A percentile compares a stretch with the other conserved stretches of the same genome.
phyloP scores from a whole-genome alignment of 2,113 vertebrate species.

The Platichthys flesus region DNA sequence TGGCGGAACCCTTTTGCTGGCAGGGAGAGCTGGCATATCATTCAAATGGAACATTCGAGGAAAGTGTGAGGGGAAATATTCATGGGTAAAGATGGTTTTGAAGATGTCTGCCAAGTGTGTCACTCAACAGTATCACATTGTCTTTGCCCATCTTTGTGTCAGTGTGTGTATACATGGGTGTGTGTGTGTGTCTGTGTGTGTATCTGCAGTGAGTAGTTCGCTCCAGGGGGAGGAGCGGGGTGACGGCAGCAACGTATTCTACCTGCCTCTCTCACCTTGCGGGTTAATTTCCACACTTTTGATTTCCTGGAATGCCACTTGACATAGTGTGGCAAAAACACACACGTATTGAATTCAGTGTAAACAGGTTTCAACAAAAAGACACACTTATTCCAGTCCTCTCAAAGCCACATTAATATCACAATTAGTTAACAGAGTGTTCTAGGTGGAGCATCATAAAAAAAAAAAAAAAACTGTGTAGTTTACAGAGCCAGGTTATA shows the following conservation, averaged over 20 bases:
- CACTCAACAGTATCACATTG: not conserved
- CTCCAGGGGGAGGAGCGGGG: slow-evolving; percentile 21
- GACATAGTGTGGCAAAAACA: slow-evolving; percentile 4
- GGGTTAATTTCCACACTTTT: slow-evolving; percentile 68
- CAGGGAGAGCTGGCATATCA: slow-evolving; percentile 24
- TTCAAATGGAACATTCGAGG: slow-evolving; percentile 29
- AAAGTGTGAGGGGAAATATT: not conserved
- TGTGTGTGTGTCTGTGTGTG: not conserved
- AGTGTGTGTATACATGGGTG: not conserved
- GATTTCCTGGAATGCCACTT: slow-evolving; percentile 50
- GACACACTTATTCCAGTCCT: slow-evolving; percentile 2
- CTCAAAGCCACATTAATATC: slow-evolving; percentile 12
- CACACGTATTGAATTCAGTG: slow-evolving; percentile 37
- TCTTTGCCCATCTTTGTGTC: not conserved
- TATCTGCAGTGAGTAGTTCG: slow-evolving; percentile 46
- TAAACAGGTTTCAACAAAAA: slow-evolving; percentile 64
- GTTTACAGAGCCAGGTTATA: slow-evolving; percentile 61
- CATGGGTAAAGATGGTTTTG: not conserved
- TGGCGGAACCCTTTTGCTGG: slow-evolving; percentile 30
- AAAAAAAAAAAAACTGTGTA: slow-evolving; percentile 15
- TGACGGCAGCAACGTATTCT: slow-evolving; percentile 6
- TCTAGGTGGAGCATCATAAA: slow-evolving; percentile 49
- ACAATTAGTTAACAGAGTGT: slow-evolving; percentile 11
- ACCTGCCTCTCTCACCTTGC: slow-evolving; percentile 51
- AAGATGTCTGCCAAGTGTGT: not conserved